A percentile compares a stretch with the other conserved stretches of the same genome.
Evolutionary conservation across 2,797 vertebrate genomes (phyloP).

Genomic region (Malurus splendens): DNA sequence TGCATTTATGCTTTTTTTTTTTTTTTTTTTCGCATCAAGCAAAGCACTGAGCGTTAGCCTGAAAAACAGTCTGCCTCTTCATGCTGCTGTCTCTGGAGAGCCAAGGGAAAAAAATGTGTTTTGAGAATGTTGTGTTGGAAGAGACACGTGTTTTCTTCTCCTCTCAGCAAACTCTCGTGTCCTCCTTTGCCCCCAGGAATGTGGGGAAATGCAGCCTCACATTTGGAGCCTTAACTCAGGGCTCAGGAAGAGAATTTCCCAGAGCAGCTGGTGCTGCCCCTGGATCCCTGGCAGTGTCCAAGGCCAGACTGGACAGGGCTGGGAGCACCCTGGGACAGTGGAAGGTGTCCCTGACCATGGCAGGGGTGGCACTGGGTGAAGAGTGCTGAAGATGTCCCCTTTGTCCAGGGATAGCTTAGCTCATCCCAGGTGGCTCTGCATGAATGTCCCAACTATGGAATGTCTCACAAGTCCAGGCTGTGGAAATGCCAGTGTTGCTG

Average conservation of each 20-base stretch:
- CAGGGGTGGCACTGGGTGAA: background rate
- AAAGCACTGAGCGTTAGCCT: background rate
- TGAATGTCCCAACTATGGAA: background rate
- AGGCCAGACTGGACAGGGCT: accelerated
- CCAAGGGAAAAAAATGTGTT: conserved; percentile 21
- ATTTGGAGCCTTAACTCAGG: background rate
- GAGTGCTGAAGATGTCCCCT: background rate
- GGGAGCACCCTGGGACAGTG: background rate
- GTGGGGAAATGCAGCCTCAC: background rate
- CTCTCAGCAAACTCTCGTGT: conserved; percentile 15
- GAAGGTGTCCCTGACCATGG: background rate
- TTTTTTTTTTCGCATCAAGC: background rate
- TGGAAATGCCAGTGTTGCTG: background rate
- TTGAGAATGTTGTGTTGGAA: conserved; percentile 37
- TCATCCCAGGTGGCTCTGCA: background rate
- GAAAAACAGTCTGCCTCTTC: conserved; percentile 55
- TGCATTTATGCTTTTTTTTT: conserved; percentile 52
- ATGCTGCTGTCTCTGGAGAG: conserved; percentile 51
- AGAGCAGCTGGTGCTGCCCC: background rate
- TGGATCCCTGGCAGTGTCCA: background rate
- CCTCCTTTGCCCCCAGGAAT: conserved; percentile 7
- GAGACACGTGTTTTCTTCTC: conserved; percentile 28
- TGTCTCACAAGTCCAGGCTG: background rate
- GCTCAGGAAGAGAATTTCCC: background rate
- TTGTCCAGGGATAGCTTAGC: background rate